A percentile compares a stretch with the other conserved stretches of the same genome.
Evolutionary conservation across 2,113 vertebrate genomes (phyloP).

Genomic region (Centropus bengalensis): DNA sequence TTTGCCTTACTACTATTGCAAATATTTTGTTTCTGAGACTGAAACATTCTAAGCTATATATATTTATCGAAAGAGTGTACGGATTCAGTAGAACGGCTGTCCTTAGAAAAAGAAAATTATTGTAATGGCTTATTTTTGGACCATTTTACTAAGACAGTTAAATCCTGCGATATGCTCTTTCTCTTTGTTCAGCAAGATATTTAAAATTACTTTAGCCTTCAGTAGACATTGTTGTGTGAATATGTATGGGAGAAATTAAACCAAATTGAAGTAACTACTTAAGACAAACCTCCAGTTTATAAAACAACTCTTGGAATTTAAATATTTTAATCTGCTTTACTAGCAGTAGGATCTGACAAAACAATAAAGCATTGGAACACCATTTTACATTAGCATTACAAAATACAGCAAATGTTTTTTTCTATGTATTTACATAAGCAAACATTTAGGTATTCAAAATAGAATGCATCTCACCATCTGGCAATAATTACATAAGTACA

Average conservation of each 20-base stretch:
- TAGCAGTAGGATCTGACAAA: slow-evolving; percentile 55
- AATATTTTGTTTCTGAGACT: background rate
- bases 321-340: slow-evolving; percentile 70
- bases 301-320: slow-evolving; percentile 50
- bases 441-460: slow-evolving; percentile 68
- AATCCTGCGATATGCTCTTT: background rate
- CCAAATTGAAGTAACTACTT: background rate
- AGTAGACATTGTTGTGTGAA: background rate
- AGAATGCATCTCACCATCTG: slow-evolving; percentile 59
- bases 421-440: slow-evolving; percentile 61
- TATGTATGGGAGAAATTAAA: background rate
- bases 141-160: background rate
- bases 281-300: slow-evolving; percentile 65
- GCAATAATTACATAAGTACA: slow-evolving; percentile 63
- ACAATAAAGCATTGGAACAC: slow-evolving; percentile 56
- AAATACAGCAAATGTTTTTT: slow-evolving; percentile 64
- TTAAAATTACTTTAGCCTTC: background rate
- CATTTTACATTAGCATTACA: slow-evolving; percentile 71
- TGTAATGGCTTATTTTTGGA: background rate
- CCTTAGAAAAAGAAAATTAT: background rate
- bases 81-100: background rate
- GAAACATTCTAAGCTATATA: background rate
- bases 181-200: slow-evolving; percentile 6
- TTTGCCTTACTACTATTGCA: background rate
- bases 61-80: background rate